Conservation (phyloP, 2,113 vertebrate genomes). For the Colossoma macropomum region DNA sequence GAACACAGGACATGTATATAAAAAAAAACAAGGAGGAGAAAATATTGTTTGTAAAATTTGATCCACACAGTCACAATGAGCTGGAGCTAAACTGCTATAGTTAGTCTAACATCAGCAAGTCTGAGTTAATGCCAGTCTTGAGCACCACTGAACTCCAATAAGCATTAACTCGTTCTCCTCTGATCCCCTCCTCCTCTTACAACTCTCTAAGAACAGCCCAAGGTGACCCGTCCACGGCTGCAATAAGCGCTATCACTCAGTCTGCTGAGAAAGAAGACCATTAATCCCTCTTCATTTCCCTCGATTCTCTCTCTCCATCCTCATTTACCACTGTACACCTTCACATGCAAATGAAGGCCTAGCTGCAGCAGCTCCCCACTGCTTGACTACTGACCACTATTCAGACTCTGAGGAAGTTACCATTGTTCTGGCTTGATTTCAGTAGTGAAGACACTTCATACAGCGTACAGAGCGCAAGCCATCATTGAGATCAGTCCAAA, state of each 20-base stretch:
- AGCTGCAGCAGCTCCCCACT: slow-evolving; percentile 28
- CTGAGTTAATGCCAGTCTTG: neutral
- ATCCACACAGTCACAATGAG: neutral
- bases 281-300: slow-evolving; percentile 61
- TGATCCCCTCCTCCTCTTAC: neutral
- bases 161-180: neutral
- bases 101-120: neutral
- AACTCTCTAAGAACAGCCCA: slow-evolving; percentile 43
- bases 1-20: too few species aligned
- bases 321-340: slow-evolving; percentile 53
- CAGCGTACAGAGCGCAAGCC: too few species aligned
- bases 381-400: neutral
- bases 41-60: neutral
- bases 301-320: slow-evolving; percentile 50
- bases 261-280: slow-evolving; percentile 34
- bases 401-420: neutral
- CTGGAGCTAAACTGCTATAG: neutral
- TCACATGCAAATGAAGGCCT: slow-evolving; percentile 56
- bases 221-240: slow-evolving; percentile 52
- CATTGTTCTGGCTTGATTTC: neutral
- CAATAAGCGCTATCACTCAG: slow-evolving; percentile 51
- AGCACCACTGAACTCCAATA: neutral
- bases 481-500: neutral
- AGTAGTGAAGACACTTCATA: neutral
- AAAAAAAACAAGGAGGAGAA: neutral